Conservation (phyloP, 2,113 vertebrate genomes). For the Globicephala melas region DNA sequence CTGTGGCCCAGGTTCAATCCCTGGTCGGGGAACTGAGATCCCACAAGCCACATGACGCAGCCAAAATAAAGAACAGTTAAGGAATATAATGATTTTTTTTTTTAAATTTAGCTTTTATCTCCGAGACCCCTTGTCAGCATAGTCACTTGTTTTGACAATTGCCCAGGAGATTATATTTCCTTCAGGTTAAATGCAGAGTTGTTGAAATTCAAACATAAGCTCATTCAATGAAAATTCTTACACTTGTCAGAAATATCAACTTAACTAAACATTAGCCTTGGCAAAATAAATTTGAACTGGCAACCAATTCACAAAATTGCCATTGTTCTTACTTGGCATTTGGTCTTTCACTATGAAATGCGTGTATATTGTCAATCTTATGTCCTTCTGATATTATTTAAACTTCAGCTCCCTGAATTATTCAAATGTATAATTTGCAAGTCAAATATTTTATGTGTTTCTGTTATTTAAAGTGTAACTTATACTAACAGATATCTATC, state of each 20-base stretch:
- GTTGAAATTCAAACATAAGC: constrained; percentile 32
- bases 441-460: neutral
- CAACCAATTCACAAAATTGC: constrained; percentile 63
- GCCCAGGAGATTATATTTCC: neutral
- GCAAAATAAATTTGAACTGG: constrained; percentile 68
- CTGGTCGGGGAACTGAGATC: no score
- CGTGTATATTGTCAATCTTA: neutral
- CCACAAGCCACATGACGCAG: no score
- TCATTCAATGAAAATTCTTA: constrained; percentile 11
- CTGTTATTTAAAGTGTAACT: neutral
- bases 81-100: neutral
- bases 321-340: constrained; percentile 54
- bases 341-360: neutral
- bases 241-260: constrained; percentile 40
- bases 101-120: constrained; percentile 3
- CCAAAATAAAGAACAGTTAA: neutral
- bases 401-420: neutral
- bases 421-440: neutral
- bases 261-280: constrained; percentile 52
- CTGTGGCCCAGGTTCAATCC: no score
- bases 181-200: constrained; percentile 33
- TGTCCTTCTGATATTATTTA: neutral
- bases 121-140: neutral
- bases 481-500: neutral
- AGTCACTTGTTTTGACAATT: constrained; percentile 47